Conservation (phyloP, 1,140 invertebrate species). For the Drosophila mojavensis region DNA sequence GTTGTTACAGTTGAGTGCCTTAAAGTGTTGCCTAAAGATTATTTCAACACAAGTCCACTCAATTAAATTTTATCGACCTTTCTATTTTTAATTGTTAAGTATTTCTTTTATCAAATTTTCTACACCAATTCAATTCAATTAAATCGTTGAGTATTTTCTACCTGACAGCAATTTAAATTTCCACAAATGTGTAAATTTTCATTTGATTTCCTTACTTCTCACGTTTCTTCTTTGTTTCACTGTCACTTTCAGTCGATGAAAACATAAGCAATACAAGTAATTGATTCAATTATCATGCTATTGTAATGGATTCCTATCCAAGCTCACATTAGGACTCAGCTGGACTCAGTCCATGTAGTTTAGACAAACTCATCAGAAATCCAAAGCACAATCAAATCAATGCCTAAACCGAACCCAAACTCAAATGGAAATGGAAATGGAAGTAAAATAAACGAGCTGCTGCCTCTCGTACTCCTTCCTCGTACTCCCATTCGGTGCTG, state of each 20-base stretch:
- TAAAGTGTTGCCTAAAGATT: no score
- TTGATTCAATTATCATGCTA: constrained; percentile 27
- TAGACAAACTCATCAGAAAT: constrained; percentile 5
- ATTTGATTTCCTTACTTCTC: background rate
- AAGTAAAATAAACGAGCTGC: constrained; percentile 25
- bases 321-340: background rate
- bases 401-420: constrained; percentile 6
- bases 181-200: background rate
- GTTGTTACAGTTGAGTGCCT: no score
- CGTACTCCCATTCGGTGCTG: constrained; percentile 4
- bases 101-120: no score
- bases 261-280: background rate
- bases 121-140: no score
- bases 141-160: no score
- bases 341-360: no score
- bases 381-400: constrained; percentile 29
- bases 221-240: background rate
- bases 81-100: no score
- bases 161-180: background rate
- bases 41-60: no score
- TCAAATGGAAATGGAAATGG: constrained; percentile 16
- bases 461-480: background rate
- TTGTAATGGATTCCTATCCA: constrained; percentile 1
- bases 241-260: background rate
- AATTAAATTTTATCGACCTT: no score